phyloP scores from a whole-genome alignment of 2,797 vertebrate species.

The Cuniculus paca region DNA sequence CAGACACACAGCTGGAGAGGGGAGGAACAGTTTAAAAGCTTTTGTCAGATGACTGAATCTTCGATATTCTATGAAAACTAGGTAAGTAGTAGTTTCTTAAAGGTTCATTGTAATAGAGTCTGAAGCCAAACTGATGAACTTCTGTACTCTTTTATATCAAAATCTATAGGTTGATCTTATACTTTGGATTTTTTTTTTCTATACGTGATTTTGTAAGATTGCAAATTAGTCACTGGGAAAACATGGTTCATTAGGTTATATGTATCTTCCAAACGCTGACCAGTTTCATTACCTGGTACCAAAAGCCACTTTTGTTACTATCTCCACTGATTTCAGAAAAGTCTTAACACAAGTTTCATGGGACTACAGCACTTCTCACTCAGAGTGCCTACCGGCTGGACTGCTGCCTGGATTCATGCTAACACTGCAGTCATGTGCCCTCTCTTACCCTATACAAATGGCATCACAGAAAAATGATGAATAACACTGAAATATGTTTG shows the following conservation, averaged over 20 bases:
- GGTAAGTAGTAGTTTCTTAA: neutral
- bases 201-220: neutral
- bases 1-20: neutral
- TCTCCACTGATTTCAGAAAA: neutral
- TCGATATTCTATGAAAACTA: neutral
- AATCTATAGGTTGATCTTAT: neutral
- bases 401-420: neutral
- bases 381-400: accelerated
- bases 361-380: neutral
- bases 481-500: neutral
- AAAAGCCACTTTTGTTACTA: neutral
- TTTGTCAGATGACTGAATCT: neutral
- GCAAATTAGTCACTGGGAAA: neutral
- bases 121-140: neutral
- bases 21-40: neutral
- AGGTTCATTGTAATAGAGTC: neutral
- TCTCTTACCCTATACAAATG: neutral
- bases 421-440: neutral
- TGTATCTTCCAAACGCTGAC: neutral
- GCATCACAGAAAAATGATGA: neutral
- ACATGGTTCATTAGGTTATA: neutral
- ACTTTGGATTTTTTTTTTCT: neutral
- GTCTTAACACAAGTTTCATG: neutral
- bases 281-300: neutral
- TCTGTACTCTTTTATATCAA: neutral